Evolutionary conservation across 1,140 invertebrate genomes (phyloP), one percentile per base, ranked within the genome.

Genomic region (Lasioglossum albipes): DNA sequence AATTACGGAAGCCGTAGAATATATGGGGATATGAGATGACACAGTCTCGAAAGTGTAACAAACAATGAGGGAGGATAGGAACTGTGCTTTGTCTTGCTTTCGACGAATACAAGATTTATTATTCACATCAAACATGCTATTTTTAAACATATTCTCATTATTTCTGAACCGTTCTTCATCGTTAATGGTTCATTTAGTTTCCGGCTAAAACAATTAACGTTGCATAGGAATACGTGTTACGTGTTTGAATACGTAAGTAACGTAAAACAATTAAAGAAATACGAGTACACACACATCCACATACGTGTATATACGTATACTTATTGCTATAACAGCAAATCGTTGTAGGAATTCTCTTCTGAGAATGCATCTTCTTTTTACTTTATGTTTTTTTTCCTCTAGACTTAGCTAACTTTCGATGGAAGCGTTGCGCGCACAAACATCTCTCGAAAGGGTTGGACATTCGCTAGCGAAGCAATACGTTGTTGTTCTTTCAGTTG

Each of bases 401-500:
- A 62, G 57, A n/a, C n/a, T n/a, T 41, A 22, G 22, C 10, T 16
- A n/a, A 27, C 22, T 68, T 68, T 49, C 22, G n/a, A 4, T 18
- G 20, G 65, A 41, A n/a, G 42, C 41, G 20, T 66, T 42, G 16
- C 45, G 45, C 45, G 45, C 20, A 68, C 10, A 68, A 68, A 68
- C 49, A n/a, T 20, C 18, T 59, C 20, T n/a, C 57, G n/a, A 7
- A 59, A 59, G 20, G 18, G 31, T 57, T 59, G 20, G 5, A 41
- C 36, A 41, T 59, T 68, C 54, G 22, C n/a, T 6, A 18, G n/a
- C 49, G 36, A 68, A 42, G n/a, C 27, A 57, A 54, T n/a, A 59
- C 57, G 52, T 59, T 77, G 10, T 18, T 42, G 18, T 9, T 77
- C n/a, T 71, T 49, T 77, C n/a, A 61, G 18, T 77, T 49, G 66